These are phyloP conservation scores for Lamellibrachia columna DNA, from an alignment of 2,888 invertebrate species.

Conservation along the genomic window DNA sequence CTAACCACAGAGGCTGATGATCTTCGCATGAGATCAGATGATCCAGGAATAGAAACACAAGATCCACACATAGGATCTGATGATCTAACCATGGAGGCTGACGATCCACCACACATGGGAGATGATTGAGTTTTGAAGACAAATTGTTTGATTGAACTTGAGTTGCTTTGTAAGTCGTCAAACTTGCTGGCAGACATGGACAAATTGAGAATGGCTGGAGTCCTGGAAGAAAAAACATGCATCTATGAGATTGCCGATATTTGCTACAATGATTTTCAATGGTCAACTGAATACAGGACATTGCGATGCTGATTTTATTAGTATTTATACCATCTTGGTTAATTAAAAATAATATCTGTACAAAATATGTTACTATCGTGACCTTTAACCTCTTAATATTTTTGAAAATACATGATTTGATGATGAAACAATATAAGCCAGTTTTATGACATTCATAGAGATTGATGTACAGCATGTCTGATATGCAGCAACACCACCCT, in stretches of 20 bases:
- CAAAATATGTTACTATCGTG: no score
- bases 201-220: slow-evolving; percentile 75
- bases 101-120: not conserved
- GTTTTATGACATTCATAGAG: no score
- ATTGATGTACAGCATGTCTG: no score
- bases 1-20: not conserved
- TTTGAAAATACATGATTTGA: no score
- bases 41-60: not conserved
- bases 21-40: not conserved
- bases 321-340: no score
- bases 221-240: slow-evolving; percentile 54
- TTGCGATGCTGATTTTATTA: no score
- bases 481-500: no score
- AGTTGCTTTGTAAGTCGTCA: slow-evolving; percentile 22
- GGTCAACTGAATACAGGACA: no score
- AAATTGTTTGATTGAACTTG: not conserved
- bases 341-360: no score
- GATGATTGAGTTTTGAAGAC: not conserved
- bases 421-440: no score
- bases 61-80: not conserved
- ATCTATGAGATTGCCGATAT: not conserved
- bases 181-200: slow-evolving; percentile 85
- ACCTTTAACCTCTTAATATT: no score
- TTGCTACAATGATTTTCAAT: not conserved
- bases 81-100: not conserved